Evolutionary conservation across 1,140 invertebrate species (phyloP).

Genomic region (Leptonema lineaticorne): DNA sequence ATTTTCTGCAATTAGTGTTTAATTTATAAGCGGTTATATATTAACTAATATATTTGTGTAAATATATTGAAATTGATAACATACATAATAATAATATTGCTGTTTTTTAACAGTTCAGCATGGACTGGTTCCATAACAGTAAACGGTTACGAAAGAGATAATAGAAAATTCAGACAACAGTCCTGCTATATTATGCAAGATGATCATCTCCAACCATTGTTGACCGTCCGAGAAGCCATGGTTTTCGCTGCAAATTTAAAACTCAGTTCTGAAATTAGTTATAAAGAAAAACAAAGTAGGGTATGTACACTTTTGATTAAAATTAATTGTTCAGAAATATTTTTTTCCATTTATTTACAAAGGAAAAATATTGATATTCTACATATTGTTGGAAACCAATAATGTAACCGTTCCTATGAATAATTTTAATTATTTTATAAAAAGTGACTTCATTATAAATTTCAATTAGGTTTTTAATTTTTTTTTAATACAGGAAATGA

Average conservation of each 20-base stretch:
- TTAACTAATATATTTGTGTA: neutral
- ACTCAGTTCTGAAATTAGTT: constrained; percentile 62
- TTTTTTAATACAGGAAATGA: too few relatives aligned
- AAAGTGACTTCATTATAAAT: too few relatives aligned
- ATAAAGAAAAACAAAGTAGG: constrained; percentile 64
- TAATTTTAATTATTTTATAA: too few relatives aligned
- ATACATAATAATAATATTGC: neutral
- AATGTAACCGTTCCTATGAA: too few relatives aligned
- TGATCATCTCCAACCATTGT: constrained; percentile 77
- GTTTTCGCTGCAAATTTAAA: constrained; percentile 85
- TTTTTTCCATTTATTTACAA: too few relatives aligned
- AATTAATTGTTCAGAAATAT: too few relatives aligned
- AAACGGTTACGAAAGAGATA: constrained; percentile 72
- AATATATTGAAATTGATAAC: too few relatives aligned
- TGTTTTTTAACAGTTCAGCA: constrained; percentile 52
- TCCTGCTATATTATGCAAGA: constrained; percentile 93
- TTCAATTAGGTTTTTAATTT: too few relatives aligned
- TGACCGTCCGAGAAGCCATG: constrained; percentile 87
- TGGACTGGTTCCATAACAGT: constrained; percentile 61
- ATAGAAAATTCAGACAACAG: constrained; percentile 75
- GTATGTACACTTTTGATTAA: too few relatives aligned
- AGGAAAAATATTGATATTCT: too few relatives aligned
- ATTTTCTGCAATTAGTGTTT: neutral
- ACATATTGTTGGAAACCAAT: too few relatives aligned
- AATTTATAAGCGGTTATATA: neutral